Evolutionary conservation across 2,888 invertebrate genomes (phyloP).

Genomic region (Acleris sparsana): DNA sequence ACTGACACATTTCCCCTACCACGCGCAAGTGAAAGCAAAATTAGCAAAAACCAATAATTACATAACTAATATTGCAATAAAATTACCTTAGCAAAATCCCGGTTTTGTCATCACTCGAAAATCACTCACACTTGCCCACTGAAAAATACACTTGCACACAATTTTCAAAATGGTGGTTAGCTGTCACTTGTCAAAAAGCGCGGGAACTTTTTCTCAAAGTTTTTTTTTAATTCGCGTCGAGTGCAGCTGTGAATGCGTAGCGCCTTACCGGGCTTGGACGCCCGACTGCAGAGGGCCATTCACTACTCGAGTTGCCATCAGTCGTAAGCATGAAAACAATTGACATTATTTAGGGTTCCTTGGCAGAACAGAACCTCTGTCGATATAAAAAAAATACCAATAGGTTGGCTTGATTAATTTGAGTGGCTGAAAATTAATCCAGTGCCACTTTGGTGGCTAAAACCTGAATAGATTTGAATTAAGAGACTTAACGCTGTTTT

Average conservation of each 20-base stretch:
- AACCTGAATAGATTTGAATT: too few species aligned
- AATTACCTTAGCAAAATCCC: slow-evolving; percentile 41
- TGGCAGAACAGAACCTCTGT: background rate
- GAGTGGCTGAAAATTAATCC: too few species aligned
- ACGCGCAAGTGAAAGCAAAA: slow-evolving; percentile 61
- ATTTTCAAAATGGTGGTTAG: slow-evolving; percentile 38
- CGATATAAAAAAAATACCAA: too few species aligned
- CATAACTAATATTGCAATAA: slow-evolving; percentile 58
- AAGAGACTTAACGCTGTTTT: too few species aligned
- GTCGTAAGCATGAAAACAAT: slow-evolving; percentile 7
- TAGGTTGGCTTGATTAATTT: too few species aligned
- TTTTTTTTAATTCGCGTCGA: slow-evolving; percentile 40
- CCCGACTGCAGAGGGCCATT: slow-evolving; percentile 49
- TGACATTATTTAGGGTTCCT: slow-evolving; percentile 5
- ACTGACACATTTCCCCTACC: slow-evolving; percentile 59
- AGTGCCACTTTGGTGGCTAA: too few species aligned
- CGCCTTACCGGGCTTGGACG: slow-evolving; percentile 48
- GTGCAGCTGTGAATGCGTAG: slow-evolving; percentile 40
- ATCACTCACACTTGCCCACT: slow-evolving; percentile 18
- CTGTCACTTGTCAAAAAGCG: slow-evolving; percentile 49
- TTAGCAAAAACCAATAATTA: slow-evolving; percentile 58
- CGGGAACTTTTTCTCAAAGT: slow-evolving; percentile 40
- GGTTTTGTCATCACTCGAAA: slow-evolving; percentile 26
- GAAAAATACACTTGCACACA: slow-evolving; percentile 25
- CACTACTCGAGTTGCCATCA: slow-evolving; percentile 33